Evolutionary conservation across 2,888 invertebrate species (phyloP), one percentile per base, ranked within the genome.

Genomic region (Drosophila barbarae): DNA sequence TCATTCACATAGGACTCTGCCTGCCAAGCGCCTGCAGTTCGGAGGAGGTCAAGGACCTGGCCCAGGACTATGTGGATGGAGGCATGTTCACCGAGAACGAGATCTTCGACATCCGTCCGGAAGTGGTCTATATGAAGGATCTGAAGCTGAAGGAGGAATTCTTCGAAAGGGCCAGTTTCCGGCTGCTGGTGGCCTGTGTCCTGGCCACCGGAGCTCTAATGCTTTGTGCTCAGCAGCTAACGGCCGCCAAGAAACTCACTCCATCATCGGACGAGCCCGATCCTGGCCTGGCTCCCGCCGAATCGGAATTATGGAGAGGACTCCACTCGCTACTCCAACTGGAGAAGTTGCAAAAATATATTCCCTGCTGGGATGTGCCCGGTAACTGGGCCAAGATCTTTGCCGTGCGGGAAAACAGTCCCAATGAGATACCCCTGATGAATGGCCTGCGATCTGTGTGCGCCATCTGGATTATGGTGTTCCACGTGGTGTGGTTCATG

Each of bases 1-100:
- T 90, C 12, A 88, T 92, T 6, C 90, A 90, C 50, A 84, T 92
- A n/a, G 92, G 92, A 0, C 82, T 92, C 4, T 92, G 92, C 61
- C 74, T 91, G 50, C 92, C 92, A 1, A 87, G 88, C 2, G 87
- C 90, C 0, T 92, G 92, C 66, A 77, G 85, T 0, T 87, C 86
- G 0, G 46, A 60, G 3, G 90, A 92, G 59, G 83, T 90, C 10
- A 80, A 85, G 57, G 77, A 86, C 18, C 76, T 90, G 23, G 88
- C 90, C 2, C 76, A 83, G 15, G 82, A 83, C 15, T 89, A 88
- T 50, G 81, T 90, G 2, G 76, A 87, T 1, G 70, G 77, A 0
- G 86, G 81, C 5, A 73, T 80, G 8, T 84, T 88, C n/a, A 86
- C 87, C 3, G 88, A 89, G 50, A 86, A 84, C 44, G 87, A 87